Evolutionary conservation across 2,113 vertebrate species (phyloP).

Genomic region (Enhydra lutris): DNA sequence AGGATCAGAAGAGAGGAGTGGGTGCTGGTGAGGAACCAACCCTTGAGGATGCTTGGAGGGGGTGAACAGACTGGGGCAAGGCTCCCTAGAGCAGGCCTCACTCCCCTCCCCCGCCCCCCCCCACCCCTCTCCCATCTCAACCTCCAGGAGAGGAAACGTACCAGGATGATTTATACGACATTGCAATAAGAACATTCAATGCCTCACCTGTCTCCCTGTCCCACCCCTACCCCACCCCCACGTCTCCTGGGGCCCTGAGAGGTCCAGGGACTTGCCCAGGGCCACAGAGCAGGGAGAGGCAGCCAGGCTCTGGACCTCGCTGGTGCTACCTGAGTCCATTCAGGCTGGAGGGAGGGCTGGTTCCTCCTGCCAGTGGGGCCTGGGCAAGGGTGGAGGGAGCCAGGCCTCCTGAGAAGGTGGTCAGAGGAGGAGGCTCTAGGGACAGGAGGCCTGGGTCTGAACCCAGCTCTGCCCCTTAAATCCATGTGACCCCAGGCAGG

Average conservation of each 20-base stretch:
- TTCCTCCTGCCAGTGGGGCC: background rate
- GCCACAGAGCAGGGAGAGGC: background rate
- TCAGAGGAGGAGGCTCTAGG: background rate
- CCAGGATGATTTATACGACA: too few species aligned
- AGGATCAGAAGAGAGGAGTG: background rate
- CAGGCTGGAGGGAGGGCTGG: background rate
- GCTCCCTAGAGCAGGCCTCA: background rate
- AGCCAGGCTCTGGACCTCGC: background rate
- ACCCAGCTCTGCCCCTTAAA: background rate
- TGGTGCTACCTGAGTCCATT: background rate
- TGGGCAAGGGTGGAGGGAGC: background rate
- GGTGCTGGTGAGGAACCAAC: background rate
- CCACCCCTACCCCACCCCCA: background rate
- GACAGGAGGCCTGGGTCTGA: background rate
- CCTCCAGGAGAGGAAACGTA: background rate
- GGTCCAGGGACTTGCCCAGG: background rate
- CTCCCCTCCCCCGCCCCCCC: too few species aligned
- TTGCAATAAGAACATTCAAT: background rate
- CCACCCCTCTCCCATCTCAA: background rate
- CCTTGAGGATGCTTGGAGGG: background rate
- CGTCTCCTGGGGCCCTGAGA: background rate
- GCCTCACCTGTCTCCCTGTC: background rate
- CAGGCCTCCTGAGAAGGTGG: background rate
- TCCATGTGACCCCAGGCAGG: too few species aligned
- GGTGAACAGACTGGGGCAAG: background rate